Evolutionary conservation across 2,113 vertebrate genomes (phyloP), one percentile per base, ranked within the genome.

Genomic region (Sylvia atricapilla): DNA sequence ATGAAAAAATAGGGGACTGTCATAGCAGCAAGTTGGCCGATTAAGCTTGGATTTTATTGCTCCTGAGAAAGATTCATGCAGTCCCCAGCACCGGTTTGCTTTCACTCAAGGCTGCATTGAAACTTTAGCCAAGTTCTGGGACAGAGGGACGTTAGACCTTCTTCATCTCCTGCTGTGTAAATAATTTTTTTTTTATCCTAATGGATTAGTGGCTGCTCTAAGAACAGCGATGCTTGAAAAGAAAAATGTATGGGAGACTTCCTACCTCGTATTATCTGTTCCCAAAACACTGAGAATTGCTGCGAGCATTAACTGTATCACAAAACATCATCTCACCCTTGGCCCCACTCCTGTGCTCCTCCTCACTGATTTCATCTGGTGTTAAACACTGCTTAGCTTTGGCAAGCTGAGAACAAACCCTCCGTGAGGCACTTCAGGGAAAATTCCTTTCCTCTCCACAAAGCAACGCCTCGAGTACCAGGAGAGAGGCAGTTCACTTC

Each of bases 391-490:
- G 86, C 41, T 88, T 47, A 52, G 80, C 66, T 52, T 80, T 55
- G 44, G 44, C 49, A 60, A 84, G 41, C 0, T 0, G 30, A 89
- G 80, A 75, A 72, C 27, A 69, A 95, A n/a, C 25, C 21, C n/a
- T 58, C 46, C 15, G 58, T 10, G 63, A 88, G 63, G 37, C 49
- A 63, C 68, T 77, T 73, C 3, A 27, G 72, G 67, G 72, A 77
- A 77, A 86, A 24, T 77, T 50, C 79, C 62, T 87, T 37, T 62
- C 56, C 79, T 92, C 63, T 66, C 55, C 70, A 62, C 5, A 8
- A 69, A 88, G 47, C 47, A 73, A n/a, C 0, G 0, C 37, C 59
- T 56, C 0, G 2, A 84, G 52, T 33, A 15, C 35, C 46, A 50
- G 80, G 30, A 2, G 7, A 43, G 67, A 50, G 69, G 43, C 30